Percentiles rank a stretch among this genome's conserved stretches.
Conservation (phyloP, 2,797 vertebrate genomes). For the Danio jaintianensis region DNA sequence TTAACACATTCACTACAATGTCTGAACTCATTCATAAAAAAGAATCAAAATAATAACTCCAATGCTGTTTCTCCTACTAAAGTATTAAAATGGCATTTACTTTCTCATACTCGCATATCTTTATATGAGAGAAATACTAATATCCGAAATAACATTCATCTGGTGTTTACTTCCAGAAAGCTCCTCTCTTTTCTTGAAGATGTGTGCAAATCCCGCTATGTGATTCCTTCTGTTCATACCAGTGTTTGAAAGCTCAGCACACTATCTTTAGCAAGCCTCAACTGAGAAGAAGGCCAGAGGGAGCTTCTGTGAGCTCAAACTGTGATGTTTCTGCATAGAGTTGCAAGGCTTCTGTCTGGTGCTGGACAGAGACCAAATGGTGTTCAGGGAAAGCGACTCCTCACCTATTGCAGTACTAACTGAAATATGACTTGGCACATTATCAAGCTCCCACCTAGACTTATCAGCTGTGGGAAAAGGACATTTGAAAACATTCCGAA, state of each 20-base stretch:
- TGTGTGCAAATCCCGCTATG: background rate
- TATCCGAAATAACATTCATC: background rate
- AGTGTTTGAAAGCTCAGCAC: background rate
- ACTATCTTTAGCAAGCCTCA: background rate
- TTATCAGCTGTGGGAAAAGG: slow-evolving; percentile 30
- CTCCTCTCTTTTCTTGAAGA: background rate
- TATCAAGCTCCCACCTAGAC: slow-evolving; percentile 37
- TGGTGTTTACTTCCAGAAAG: background rate
- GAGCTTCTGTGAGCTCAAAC: slow-evolving; percentile 13
- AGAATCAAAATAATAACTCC: too few relatives aligned
- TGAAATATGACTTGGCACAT: slow-evolving; percentile 22
- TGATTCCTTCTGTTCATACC: too few relatives aligned
- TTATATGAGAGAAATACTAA: background rate
- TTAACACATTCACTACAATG: too few relatives aligned
- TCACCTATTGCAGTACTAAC: slow-evolving; percentile 50
- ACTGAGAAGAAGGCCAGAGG: slow-evolving; percentile 11
- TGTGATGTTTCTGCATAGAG: slow-evolving; percentile 28
- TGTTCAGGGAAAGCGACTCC: slow-evolving; percentile 22
- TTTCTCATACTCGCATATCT: background rate
- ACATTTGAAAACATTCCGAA: background rate
- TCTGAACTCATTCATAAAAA: too few relatives aligned
- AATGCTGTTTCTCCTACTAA: background rate
- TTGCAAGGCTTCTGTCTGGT: slow-evolving; percentile 14
- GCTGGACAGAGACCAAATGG: slow-evolving; percentile 3
- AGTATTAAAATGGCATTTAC: background rate